Percentiles rank a stretch among this genome's conserved stretches.
Evolutionary conservation across 1,140 invertebrate genomes (phyloP).

Genomic region (Euura lappo): DNA sequence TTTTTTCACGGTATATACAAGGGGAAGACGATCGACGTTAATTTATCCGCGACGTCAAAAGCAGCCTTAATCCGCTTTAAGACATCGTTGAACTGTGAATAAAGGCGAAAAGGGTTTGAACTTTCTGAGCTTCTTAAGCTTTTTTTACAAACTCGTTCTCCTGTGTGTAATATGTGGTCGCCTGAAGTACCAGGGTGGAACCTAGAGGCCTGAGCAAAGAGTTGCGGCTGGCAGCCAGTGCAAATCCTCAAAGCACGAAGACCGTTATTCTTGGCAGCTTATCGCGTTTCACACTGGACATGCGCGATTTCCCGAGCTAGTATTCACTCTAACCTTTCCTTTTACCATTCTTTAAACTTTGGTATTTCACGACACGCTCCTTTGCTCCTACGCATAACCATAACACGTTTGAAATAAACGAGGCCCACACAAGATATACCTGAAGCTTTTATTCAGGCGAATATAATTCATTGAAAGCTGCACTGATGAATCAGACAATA

Average conservation of each 20-base stretch:
- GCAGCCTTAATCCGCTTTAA: not conserved
- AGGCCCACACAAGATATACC: no score
- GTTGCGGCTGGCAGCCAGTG: not conserved
- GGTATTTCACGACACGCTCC: constrained; percentile 21
- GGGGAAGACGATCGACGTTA: not conserved
- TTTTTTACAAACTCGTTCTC: no score
- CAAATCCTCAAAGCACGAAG: constrained; percentile 38
- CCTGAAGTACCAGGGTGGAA: not conserved
- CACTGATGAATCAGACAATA: no score
- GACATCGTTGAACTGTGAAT: not conserved
- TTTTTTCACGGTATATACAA: no score
- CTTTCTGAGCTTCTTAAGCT: not conserved
- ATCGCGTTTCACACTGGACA: constrained; percentile 34
- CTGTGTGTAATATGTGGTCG: no score
- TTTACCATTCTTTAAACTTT: constrained; percentile 25
- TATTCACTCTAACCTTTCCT: constrained; percentile 20
- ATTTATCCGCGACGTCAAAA: constrained; percentile 1
- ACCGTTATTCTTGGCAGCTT: constrained; percentile 44
- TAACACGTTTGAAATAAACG: no score
- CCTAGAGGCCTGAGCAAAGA: not conserved
- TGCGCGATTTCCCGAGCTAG: constrained; percentile 38
- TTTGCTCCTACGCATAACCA: not conserved
- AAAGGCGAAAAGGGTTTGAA: not conserved
- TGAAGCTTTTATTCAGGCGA: constrained; percentile 29
- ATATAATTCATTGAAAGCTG: constrained; percentile 22